Evolutionary conservation across 2,797 vertebrate species (phyloP).

Genomic region (Chelidonichthys spinosus): DNA sequence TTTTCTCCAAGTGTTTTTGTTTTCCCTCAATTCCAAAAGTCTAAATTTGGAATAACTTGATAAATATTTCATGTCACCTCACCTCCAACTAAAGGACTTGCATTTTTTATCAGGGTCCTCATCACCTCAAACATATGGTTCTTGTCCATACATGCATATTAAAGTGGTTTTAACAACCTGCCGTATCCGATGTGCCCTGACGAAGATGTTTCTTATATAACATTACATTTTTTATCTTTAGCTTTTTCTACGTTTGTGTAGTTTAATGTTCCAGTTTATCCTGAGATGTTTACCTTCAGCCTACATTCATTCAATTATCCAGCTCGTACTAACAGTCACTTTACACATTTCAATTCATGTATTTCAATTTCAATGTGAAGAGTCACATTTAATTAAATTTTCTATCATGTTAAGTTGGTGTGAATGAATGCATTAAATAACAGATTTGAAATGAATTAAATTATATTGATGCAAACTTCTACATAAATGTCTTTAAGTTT

Average conservation of each 20-base stretch:
- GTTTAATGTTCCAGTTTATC: constrained; percentile 1
- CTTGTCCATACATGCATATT: constrained; percentile 62
- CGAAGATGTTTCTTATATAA: constrained; percentile 18
- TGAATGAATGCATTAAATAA: too few relatives aligned
- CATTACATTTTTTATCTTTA: constrained; percentile 12
- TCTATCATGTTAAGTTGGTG: too few relatives aligned
- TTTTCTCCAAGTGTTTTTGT: constrained; percentile 34
- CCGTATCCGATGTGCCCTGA: not conserved
- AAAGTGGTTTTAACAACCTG: constrained; percentile 35
- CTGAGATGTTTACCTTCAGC: not conserved
- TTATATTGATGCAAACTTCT: too few relatives aligned
- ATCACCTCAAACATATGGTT: constrained; percentile 71
- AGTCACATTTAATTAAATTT: too few relatives aligned
- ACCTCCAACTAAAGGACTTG: constrained; percentile 67
- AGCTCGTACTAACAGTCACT: too few relatives aligned
- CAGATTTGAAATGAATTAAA: too few relatives aligned
- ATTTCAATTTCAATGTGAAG: too few relatives aligned
- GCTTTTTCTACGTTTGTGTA: constrained; percentile 10
- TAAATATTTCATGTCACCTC: constrained; percentile 70
- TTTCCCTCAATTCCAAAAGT: constrained; percentile 33
- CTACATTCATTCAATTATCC: too few relatives aligned
- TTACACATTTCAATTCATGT: too few relatives aligned
- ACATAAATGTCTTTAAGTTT: too few relatives aligned
- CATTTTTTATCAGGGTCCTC: constrained; percentile 72
- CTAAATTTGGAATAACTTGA: constrained; percentile 66